These are phyloP conservation scores for Nettapus auritus DNA, from an alignment of 2,113 vertebrate genomes.

Conservation along the genomic window DNA sequence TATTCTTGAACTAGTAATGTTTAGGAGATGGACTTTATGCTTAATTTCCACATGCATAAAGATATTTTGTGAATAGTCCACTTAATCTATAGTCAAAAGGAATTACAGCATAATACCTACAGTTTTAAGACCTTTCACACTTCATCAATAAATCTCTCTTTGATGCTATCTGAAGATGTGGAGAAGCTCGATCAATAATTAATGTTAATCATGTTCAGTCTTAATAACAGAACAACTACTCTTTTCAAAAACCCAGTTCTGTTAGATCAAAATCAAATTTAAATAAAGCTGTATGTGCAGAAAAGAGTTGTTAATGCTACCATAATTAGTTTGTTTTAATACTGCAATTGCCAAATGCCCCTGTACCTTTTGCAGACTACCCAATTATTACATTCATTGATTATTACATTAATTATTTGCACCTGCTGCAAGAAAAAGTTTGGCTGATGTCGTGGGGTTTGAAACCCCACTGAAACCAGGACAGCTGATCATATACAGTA, in stretches of 20 bases:
- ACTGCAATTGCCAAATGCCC: background rate
- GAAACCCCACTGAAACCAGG: too few species aligned
- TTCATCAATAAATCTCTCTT: constrained; percentile 34
- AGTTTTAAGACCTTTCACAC: constrained; percentile 28
- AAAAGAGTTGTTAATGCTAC: constrained; percentile 14
- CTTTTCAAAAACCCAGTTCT: constrained; percentile 9
- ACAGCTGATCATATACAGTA: background rate
- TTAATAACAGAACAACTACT: constrained; percentile 28
- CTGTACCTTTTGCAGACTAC: background rate
- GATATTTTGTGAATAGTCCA: background rate
- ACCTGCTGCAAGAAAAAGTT: background rate
- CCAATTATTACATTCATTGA: background rate
- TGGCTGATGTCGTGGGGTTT: too few species aligned
- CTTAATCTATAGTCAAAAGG: background rate
- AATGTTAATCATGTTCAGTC: constrained; percentile 36
- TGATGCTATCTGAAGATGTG: constrained; percentile 25
- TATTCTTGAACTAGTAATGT: background rate
- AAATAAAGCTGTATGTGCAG: constrained; percentile 28
- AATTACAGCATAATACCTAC: background rate
- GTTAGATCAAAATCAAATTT: constrained; percentile 33
- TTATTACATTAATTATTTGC: background rate
- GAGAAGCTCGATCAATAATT: constrained; percentile 55
- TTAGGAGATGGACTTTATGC: background rate
- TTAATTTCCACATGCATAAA: background rate
- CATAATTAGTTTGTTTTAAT: constrained; percentile 49